Evolutionary conservation across 2,888 invertebrate genomes (phyloP), one percentile per base, ranked within the genome.

Genomic region (Melinopterus prodromus): DNA sequence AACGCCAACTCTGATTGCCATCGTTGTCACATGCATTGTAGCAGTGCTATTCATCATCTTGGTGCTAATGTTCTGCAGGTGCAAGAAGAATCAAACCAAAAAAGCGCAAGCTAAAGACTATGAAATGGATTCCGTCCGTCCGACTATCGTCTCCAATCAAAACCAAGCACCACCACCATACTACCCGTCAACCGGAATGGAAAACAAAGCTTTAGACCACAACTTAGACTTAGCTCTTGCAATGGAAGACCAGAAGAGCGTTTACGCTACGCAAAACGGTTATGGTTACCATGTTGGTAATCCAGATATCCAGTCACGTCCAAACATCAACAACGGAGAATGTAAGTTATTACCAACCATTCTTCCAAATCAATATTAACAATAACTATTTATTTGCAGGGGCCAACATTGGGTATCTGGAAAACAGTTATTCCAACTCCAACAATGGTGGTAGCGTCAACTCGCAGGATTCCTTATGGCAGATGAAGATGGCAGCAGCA

Each of bases 401-500:
- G 93, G 94, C 94, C 83, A 96, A 96, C 90, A 95, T 96, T 94
- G 96, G 95, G 82, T 97, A 97, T 90, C 93, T 96, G 90, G 97
- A 97, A 89, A 96, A 96, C 90, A 96, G 96, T 89, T 97, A 97
- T 90, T 96, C 97, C 81, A 97, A 97, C 89, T 97, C 97, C 81
- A 97, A 97, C 91, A 97, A 97, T 89, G 97, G 97, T n/a, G 97
- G 97, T 84, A 97, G 97, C 86, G 97, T 97, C 80, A 97, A 98
- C 90, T 97, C 97, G 5, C 97, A 97, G 89, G 97, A 97, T 89
- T 97, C 97, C 70, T 90, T 98, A 86, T 97, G 98, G 97, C 97
- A 97, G 90, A 95, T 97, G 93, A 97, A 97, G 90, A 95, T 95
- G 93, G 95, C 95, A 0, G 95, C 95, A n/a, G 92, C 92, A 2